phyloP scores from a whole-genome alignment of 2,113 vertebrate species.

The Anarrhichthys ocellatus region DNA sequence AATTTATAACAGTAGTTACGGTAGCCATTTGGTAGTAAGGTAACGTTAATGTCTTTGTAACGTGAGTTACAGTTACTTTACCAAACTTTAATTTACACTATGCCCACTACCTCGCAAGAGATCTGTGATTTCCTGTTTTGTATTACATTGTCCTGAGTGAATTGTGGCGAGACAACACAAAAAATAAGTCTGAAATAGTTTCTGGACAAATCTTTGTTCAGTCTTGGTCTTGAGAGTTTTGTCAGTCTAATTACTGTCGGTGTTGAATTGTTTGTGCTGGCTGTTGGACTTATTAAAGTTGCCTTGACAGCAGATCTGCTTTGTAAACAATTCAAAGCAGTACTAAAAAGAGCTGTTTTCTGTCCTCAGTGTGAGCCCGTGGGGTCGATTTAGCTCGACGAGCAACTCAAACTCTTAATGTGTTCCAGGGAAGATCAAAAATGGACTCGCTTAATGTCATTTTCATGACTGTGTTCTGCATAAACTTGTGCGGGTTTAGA shows the following conservation, averaged over 20 bases:
- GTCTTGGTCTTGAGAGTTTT: slow-evolving; percentile 7
- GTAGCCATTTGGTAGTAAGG: neutral
- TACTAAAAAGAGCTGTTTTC: slow-evolving; percentile 26
- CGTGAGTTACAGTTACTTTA: neutral
- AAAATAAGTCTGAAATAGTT: neutral
- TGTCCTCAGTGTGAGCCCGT: slow-evolving; percentile 12
- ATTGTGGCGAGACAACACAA: neutral
- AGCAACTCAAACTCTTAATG: slow-evolving; percentile 12
- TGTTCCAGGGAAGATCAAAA: slow-evolving; percentile 54
- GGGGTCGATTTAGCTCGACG: slow-evolving; percentile 32
- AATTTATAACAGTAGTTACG: neutral
- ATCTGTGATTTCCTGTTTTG: neutral
- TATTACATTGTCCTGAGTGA: neutral
- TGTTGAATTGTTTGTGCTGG: neutral
- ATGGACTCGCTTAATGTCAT: slow-evolving; percentile 27
- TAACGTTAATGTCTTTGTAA: neutral
- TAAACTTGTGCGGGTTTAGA: slow-evolving; percentile 48
- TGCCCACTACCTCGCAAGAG: neutral
- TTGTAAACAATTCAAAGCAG: slow-evolving; percentile 24
- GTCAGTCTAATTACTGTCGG: neutral
- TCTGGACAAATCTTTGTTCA: neutral
- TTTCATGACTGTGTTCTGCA: slow-evolving; percentile 36
- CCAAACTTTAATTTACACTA: neutral
- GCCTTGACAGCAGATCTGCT: slow-evolving; percentile 31
- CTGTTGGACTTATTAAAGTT: neutral